Conservation (phyloP, 2,888 invertebrate genomes). For the Eupithecia exiguata region DNA sequence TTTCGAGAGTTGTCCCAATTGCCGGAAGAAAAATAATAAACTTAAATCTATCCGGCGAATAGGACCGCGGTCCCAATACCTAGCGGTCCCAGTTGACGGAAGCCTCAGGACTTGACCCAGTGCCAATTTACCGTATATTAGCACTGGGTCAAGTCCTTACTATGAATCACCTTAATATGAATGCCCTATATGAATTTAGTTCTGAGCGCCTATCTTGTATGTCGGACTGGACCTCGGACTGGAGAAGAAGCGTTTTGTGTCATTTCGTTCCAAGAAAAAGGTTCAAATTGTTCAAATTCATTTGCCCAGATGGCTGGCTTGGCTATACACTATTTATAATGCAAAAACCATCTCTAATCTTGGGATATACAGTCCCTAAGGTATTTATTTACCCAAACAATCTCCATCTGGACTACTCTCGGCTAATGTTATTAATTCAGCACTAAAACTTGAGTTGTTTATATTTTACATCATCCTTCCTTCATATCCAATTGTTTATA, state of each 20-base stretch:
- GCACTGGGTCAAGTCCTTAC: no score
- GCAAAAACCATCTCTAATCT: not conserved
- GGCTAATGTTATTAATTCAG: slow-evolving; percentile 47
- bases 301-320: not conserved
- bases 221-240: not conserved
- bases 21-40: no score
- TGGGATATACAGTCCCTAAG: not conserved
- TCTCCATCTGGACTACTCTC: slow-evolving; percentile 33
- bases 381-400: slow-evolving; percentile 16
- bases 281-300: not conserved
- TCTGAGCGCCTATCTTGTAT: not conserved
- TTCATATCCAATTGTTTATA: slow-evolving; percentile 44
- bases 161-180: no score
- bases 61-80: no score
- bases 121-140: not conserved
- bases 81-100: no score
- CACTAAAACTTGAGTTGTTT: slow-evolving; percentile 44
- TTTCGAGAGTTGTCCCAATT: no score
- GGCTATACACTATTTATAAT: not conserved
- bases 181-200: not conserved
- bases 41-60: no score
- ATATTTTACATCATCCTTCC: slow-evolving; percentile 43
- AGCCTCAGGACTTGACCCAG: not conserved
- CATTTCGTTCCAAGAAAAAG: not conserved
- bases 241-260: not conserved